These are phyloP conservation scores for Nezara viridula DNA, from an alignment of 2,888 invertebrate species.

Conservation along the genomic window DNA sequence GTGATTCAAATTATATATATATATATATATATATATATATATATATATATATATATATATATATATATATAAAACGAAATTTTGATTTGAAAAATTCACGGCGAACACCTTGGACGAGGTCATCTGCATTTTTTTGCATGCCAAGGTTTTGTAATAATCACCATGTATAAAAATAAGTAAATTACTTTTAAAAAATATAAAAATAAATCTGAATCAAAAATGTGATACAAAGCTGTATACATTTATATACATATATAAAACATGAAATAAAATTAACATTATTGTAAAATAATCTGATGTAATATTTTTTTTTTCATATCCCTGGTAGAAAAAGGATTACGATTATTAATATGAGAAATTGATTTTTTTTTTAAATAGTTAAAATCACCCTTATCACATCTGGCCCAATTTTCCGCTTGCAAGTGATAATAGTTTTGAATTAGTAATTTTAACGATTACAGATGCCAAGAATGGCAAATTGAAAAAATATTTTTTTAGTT, in stretches of 20 bases:
- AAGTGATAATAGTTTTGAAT: background rate
- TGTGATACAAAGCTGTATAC: too few species aligned
- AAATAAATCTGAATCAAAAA: too few species aligned
- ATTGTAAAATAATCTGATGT: too few species aligned
- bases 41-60: too few species aligned
- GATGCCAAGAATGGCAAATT: background rate
- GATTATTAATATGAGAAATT: too few species aligned
- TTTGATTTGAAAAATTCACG: background rate
- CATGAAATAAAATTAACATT: too few species aligned
- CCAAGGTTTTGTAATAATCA: background rate
- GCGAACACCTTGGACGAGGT: background rate
- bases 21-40: too few species aligned
- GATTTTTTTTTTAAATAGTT: background rate
- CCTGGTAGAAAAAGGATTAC: too few species aligned
- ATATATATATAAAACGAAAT: too few species aligned
- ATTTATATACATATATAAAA: too few species aligned
- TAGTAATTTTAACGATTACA: background rate
- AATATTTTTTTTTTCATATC: too few species aligned
- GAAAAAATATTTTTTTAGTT: background rate
- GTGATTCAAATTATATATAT: too few species aligned
- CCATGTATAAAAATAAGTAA: background rate
- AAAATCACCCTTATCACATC: background rate
- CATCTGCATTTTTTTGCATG: constrained; percentile 27
- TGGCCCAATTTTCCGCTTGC: background rate
- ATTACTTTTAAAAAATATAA: background rate